Percentiles rank a stretch among this genome's conserved stretches.
Evolutionary conservation across 2,113 vertebrate species (phyloP).

Genomic region (Stegastes partitus): DNA sequence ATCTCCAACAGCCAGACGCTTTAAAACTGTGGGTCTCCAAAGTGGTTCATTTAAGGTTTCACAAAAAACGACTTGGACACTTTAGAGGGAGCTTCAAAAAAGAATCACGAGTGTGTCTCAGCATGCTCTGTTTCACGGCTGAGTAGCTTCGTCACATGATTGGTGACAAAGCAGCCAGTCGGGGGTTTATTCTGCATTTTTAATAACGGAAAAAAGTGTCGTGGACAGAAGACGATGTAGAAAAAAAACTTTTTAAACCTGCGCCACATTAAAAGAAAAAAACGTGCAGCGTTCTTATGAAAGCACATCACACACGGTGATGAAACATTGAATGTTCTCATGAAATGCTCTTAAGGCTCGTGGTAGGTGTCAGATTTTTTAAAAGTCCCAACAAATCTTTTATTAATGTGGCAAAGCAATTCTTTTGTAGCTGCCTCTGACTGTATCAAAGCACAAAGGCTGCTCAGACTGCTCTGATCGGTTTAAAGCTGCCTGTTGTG

Average conservation of each 20-base stretch:
- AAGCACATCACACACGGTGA: background rate
- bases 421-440: background rate
- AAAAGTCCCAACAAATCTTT: background rate
- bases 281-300: background rate
- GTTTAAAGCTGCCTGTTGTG: background rate
- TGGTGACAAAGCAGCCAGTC: background rate
- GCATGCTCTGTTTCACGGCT: too few relatives aligned
- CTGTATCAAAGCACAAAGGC: background rate
- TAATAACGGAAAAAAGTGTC: background rate
- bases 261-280: background rate
- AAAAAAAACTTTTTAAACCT: background rate
- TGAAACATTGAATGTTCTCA: conserved; percentile 30
- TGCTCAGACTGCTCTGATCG: background rate
- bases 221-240: background rate
- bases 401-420: conserved; percentile 2
- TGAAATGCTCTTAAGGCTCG: conserved; percentile 21
- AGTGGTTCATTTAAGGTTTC: conserved; percentile 21
- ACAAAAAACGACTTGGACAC: conserved; percentile 5
- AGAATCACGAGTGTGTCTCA: background rate
- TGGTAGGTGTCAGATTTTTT: conserved; percentile 9
- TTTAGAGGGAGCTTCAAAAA: background rate
- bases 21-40: conserved; percentile 2
- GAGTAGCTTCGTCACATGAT: too few relatives aligned
- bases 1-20: conserved; percentile 10
- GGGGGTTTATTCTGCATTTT: background rate